Evolutionary conservation across 1,140 invertebrate species (phyloP).

Genomic region (Pseudomyrmex concolor): DNA sequence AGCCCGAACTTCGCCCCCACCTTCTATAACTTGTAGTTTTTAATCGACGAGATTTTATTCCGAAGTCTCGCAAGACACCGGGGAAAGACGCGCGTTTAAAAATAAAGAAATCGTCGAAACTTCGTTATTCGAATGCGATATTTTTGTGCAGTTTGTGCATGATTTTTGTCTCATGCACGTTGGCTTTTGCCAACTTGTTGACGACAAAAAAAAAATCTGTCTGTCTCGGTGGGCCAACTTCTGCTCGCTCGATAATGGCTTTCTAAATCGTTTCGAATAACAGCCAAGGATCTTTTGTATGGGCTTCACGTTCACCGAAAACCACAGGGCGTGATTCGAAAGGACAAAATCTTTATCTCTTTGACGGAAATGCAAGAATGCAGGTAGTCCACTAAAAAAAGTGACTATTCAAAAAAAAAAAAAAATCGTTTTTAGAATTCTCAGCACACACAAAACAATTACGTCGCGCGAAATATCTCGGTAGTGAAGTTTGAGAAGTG

Average conservation of each 20-base stretch:
- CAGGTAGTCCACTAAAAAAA: constrained; percentile 3
- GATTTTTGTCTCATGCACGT: neutral
- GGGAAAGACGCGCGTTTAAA: constrained; percentile 1
- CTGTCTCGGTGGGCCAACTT: neutral
- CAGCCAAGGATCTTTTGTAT: constrained; percentile 27
- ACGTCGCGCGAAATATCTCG: neutral
- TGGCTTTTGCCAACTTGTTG: neutral
- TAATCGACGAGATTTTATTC: neutral
- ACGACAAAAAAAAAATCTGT: neutral
- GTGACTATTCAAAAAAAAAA: neutral
- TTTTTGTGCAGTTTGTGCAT: neutral
- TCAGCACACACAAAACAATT: neutral
- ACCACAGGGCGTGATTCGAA: constrained; percentile 35
- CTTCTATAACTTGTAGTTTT: constrained; percentile 10
- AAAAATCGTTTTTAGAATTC: constrained; percentile 7
- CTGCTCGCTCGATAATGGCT: constrained; percentile 62
- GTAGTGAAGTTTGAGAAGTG: neutral
- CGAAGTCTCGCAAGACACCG: neutral
- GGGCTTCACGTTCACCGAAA: neutral
- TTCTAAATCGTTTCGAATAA: constrained; percentile 70
- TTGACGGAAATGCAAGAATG: constrained; percentile 7
- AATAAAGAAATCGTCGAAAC: neutral
- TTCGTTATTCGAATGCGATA: neutral
- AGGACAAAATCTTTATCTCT: constrained; percentile 7
- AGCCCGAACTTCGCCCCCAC: neutral